Conservation (phyloP, 2,113 vertebrate species). For the Ophiodon elongatus region DNA sequence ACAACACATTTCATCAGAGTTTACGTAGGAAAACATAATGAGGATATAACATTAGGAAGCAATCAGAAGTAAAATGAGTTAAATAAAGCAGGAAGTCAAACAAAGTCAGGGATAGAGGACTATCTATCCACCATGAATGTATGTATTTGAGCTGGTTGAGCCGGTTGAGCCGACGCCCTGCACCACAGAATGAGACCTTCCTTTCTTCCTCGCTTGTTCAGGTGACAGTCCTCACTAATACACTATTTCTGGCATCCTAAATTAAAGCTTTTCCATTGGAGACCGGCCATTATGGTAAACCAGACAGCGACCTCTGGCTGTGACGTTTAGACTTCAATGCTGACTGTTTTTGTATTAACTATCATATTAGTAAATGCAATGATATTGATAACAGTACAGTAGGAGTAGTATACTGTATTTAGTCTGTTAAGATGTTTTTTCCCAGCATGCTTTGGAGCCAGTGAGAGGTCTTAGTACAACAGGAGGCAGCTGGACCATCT, state of each 20-base stretch:
- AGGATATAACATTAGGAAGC: neutral
- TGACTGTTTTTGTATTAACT: neutral
- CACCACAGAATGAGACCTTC: slow-evolving; percentile 51
- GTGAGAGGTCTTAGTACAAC: slow-evolving; percentile 19
- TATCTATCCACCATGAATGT: slow-evolving; percentile 26
- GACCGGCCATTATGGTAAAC: slow-evolving; percentile 12
- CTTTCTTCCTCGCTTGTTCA: slow-evolving; percentile 59
- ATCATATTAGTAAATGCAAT: neutral
- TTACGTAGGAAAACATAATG: neutral
- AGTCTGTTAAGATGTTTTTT: neutral
- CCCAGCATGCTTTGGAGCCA: slow-evolving; percentile 27
- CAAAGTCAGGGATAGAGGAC: neutral
- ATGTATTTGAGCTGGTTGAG: slow-evolving; percentile 1
- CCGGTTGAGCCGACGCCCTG: slow-evolving; percentile 23
- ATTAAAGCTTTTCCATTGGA: slow-evolving; percentile 56
- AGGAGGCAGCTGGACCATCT: slow-evolving; percentile 28
- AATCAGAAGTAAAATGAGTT: neutral
- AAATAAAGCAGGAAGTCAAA: neutral
- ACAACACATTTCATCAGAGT: neutral
- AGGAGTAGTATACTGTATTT: too few species aligned
- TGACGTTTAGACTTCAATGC: neutral
- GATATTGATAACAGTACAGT: neutral
- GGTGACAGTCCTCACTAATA: slow-evolving; percentile 49
- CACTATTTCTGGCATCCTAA: slow-evolving; percentile 27
- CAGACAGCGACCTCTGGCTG: slow-evolving; percentile 41